Evolutionary conservation across 1,140 invertebrate genomes (phyloP).

Genomic region (Babylonia areolata): DNA sequence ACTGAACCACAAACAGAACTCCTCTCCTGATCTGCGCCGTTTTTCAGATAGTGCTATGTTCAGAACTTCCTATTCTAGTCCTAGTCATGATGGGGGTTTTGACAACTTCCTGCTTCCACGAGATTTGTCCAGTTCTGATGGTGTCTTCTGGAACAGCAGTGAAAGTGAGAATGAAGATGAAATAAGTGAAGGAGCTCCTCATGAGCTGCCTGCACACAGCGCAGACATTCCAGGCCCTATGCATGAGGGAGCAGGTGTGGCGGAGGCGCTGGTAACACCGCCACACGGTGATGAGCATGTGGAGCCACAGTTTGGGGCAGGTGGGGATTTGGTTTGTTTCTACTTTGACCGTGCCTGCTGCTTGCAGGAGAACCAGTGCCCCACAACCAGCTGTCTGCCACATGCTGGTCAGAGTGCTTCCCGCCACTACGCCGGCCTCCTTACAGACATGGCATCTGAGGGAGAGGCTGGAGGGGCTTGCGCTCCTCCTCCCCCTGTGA

Average conservation of each 20-base stretch:
- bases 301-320: constrained; percentile 13
- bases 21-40: constrained; percentile 17
- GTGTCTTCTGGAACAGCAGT: constrained; percentile 46
- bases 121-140: constrained; percentile 12
- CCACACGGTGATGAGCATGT: background rate
- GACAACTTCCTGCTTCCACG: constrained; percentile 5
- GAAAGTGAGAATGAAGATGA: constrained; percentile 54
- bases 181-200: background rate
- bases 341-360: constrained; percentile 29
- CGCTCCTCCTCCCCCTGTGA: constrained; percentile 28
- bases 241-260: constrained; percentile 37
- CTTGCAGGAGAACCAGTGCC: constrained; percentile 24
- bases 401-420: constrained; percentile 30
- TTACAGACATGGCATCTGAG: constrained; percentile 19
- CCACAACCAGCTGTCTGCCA: constrained; percentile 9
- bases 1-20: constrained; percentile 33
- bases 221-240: background rate
- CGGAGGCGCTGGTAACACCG: background rate
- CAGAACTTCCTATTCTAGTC: constrained; percentile 38
- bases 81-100: constrained; percentile 42
- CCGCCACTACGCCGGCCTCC: constrained; percentile 22
- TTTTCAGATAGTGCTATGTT: constrained; percentile 30
- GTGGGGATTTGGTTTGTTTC: constrained; percentile 27
- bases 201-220: background rate
- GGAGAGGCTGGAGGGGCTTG: constrained; percentile 21